Base-by-base conservation (phyloP, 2,113 vertebrate genomes). In the Ophiodon elongatus region DNA sequence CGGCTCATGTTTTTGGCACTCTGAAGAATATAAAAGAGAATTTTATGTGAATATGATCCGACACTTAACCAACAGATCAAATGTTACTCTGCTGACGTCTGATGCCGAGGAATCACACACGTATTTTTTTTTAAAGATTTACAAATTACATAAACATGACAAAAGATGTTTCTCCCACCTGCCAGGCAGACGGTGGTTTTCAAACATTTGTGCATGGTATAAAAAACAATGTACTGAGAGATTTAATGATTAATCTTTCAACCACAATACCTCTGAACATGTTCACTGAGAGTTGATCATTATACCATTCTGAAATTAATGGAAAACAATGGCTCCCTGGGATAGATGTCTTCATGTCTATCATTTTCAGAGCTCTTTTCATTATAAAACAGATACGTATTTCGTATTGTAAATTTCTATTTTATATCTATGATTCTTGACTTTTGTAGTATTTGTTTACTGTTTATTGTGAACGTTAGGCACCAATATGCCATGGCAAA, bases 1-100 rank as follows among this genome's bases (percentile, higher is more conserved):
- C 1, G 27, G 43, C 41, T 86, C 50, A n/a, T 56, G 43, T 59
- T 79, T 17, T 25, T 66, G 15, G 45, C 8, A 45, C 65, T 33
- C 86, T 94, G 56, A 83, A 21, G 52, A 79, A 77, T n/a, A 9
- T 35, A 66, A 57, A 57, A 33, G 56, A 29, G 74, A 35, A 73
- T 31, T 0, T 15, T 14, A 50, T 33, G 17, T 31, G 5, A 76
- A 50, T n/a, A 33, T 25, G 62, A 70, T 50, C 71, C 7, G 37
- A 23, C 19, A 35, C 13, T n/a, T 7, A 21, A 15, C 62, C 31
- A 45, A 73, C 59, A 5, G 8, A 62, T n/a, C 25, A 60, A 21
- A 25, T 17, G 25, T 23, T 54, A 14, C 47, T 71, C 68, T 25
- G 29, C 31, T 37, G 29, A 71, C 31, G 50, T 29, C 9, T 21